A percentile compares a stretch with the other conserved stretches of the same genome.
phyloP scores from a whole-genome alignment of 2,888 invertebrate species.

The Ypsolopha scabrella region DNA sequence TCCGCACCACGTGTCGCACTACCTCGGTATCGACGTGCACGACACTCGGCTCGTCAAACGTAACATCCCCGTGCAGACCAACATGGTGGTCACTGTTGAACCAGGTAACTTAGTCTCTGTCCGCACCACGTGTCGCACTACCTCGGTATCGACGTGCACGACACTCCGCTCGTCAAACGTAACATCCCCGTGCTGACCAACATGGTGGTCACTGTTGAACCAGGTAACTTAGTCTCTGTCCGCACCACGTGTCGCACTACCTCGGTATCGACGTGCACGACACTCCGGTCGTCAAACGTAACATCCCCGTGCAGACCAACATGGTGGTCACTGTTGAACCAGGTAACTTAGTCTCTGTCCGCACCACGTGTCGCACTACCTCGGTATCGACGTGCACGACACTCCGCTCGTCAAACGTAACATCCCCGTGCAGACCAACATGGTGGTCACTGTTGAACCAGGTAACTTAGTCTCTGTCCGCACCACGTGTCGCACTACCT shows the following conservation, averaged over 20 bases:
- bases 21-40: slow-evolving; percentile 98
- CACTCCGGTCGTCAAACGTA: slow-evolving; percentile 82
- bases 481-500: too few relatives aligned
- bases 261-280: slow-evolving; percentile 99
- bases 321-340: slow-evolving; percentile 98
- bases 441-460: slow-evolving; percentile 95
- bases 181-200: slow-evolving; percentile 77
- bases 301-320: slow-evolving; percentile 76
- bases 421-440: slow-evolving; percentile 78
- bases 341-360: slow-evolving; percentile 77
- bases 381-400: slow-evolving; percentile 99
- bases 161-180: slow-evolving; percentile 85
- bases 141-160: slow-evolving; percentile 98
- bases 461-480: slow-evolving; percentile 72
- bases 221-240: slow-evolving; percentile 82
- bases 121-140: slow-evolving; percentile 97
- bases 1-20: slow-evolving; percentile 96
- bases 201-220: slow-evolving; percentile 95
- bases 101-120: slow-evolving; percentile 83
- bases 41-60: slow-evolving; percentile 88
- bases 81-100: slow-evolving; percentile 94
- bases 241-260: slow-evolving; percentile 96
- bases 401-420: slow-evolving; percentile 82
- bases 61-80: slow-evolving; percentile 74
- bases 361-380: slow-evolving; percentile 95